Base-by-base conservation (phyloP, 2,888 invertebrate genomes). In the Digitonthophagus gazella region DNA sequence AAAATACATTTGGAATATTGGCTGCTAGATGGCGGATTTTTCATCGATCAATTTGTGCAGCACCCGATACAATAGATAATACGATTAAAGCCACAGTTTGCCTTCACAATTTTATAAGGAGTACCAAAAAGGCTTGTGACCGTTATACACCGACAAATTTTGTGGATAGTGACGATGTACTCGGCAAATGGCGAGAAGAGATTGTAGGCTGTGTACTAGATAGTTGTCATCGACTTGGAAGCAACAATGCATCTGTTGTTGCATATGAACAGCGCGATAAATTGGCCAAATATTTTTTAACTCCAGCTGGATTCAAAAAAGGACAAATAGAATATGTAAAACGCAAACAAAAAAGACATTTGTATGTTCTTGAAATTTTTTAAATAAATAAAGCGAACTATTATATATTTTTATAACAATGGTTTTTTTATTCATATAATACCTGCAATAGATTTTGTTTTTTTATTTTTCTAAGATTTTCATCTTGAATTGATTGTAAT, bases 1-100 rank as follows among this genome's bases (percentile, higher is more conserved):
- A 72, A 69, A 74, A 74, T 56, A 55, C 66, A 1, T 73, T 73
- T 70, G 74, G 72, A 0, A 72, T 74, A 66, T 57, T 72, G 18
- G 68, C 58, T 58, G 44, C 72, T 2, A 65, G 73, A 54, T 74
- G 72, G 72, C 22, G 72, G 65, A 74, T 72, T 67, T 72, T 61
- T 63, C 70, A 67, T 57, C 22, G 66, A 57, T n/a, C 56, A 11
- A 74, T 74, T 18, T 28, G 16, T 68, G 69, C 71, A 15, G 64
- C 66, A 14, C 67, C 70, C 19, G 63, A 70, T 22, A 73, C 67
- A 20, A 54, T 67, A 15, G 73, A 74, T 18, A 69, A 61, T 57
- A 73, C 73, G 15, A 68, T 74, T 8, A 72, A 71, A 70, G 70
- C 73, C 3, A 68, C 71, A 28, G 70, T 69, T n/a, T 69, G 69